Conservation (phyloP, 2,113 vertebrate species). For the Narcine bancroftii region DNA sequence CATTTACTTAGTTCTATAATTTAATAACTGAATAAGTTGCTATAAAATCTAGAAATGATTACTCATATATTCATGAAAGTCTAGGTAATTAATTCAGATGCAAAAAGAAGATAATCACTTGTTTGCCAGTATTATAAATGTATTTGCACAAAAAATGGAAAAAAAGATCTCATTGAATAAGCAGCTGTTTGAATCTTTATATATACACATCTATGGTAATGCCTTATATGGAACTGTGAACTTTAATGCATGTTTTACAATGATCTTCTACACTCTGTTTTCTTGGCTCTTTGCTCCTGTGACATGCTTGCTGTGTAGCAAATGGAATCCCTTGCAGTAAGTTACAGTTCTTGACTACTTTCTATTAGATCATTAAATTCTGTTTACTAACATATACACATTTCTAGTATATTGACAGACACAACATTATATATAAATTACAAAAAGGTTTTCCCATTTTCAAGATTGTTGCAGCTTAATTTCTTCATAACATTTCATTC, state of each 20-base stretch:
- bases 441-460: neutral
- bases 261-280: constrained; percentile 72
- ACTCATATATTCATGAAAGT: neutral
- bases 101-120: neutral
- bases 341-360: constrained; percentile 73
- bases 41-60: constrained; percentile 20
- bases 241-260: constrained; percentile 69
- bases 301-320: constrained; percentile 96
- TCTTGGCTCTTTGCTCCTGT: constrained; percentile 74
- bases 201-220: constrained; percentile 56
- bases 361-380: constrained; percentile 49
- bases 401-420: neutral
- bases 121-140: neutral
- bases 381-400: constrained; percentile 8
- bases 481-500: neutral
- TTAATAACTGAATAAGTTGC: neutral
- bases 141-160: neutral
- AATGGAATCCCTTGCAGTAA: constrained; percentile 99
- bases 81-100: neutral
- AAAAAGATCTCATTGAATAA: neutral
- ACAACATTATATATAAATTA: neutral
- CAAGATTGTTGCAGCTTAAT: neutral
- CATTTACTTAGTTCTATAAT: neutral
- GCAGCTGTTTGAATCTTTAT: constrained; percentile 36
- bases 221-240: constrained; percentile 55